phyloP scores from a whole-genome alignment of 2,888 invertebrate species.

The Nebria brevicollis region DNA sequence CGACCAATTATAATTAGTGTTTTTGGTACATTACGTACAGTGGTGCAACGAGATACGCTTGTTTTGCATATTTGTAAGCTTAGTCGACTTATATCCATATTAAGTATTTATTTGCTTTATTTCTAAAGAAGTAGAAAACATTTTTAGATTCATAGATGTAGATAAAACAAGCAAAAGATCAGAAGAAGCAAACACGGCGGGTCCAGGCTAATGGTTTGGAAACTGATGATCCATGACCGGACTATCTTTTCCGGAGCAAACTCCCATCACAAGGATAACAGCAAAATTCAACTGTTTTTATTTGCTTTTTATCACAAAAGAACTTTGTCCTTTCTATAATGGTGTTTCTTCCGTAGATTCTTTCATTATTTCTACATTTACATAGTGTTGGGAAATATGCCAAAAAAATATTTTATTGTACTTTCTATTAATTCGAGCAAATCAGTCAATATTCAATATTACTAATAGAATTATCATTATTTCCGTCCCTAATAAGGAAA shows the following conservation, averaged over 20 bases:
- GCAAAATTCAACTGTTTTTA: slow-evolving; percentile 24
- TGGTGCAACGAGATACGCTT: too few relatives aligned
- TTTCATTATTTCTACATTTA: slow-evolving; percentile 21
- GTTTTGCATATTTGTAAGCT: too few relatives aligned
- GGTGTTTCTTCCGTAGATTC: slow-evolving; percentile 23
- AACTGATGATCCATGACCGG: slow-evolving; percentile 53
- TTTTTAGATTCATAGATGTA: slow-evolving; percentile 13
- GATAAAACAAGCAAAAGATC: slow-evolving; percentile 44
- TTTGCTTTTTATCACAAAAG: slow-evolving; percentile 22
- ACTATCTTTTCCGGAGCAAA: slow-evolving; percentile 42
- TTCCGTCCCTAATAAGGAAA: too few relatives aligned
- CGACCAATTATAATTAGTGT: too few relatives aligned
- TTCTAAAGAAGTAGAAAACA: background rate
- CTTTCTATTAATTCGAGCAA: too few relatives aligned
- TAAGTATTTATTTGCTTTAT: background rate
- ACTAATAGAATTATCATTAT: too few relatives aligned
- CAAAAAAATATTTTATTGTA: background rate
- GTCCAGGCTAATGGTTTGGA: slow-evolving; percentile 55
- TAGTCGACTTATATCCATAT: too few relatives aligned
- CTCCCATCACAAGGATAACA: slow-evolving; percentile 39
- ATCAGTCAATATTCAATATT: too few relatives aligned
- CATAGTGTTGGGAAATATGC: background rate
- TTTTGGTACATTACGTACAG: too few relatives aligned
- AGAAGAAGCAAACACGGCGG: slow-evolving; percentile 34
- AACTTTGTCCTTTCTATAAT: slow-evolving; percentile 29